These are phyloP conservation scores for Drosophila barbarae DNA, from an alignment of 2,888 invertebrate species.

Conservation along the genomic window DNA sequence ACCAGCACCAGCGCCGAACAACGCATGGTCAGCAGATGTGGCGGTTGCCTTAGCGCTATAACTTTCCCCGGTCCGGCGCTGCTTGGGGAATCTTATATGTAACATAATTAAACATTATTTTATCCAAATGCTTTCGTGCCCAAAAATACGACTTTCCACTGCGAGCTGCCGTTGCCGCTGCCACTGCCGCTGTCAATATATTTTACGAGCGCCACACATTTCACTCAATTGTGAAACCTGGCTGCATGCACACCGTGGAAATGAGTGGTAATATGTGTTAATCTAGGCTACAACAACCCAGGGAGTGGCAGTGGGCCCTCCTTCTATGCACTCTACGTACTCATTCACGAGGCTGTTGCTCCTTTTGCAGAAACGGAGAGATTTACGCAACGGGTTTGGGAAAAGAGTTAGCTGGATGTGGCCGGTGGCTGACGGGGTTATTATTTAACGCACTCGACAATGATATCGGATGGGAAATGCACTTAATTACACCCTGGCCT, in stretches of 20 bases:
- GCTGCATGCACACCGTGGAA: slow-evolving; percentile 16
- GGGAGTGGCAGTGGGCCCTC: slow-evolving; percentile 11
- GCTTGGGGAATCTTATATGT: slow-evolving; percentile 22
- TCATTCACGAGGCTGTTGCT: neutral
- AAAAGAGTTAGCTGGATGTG: neutral
- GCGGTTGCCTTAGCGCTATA: slow-evolving; percentile 15
- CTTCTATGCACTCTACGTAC: neutral
- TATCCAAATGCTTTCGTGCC: slow-evolving; percentile 44
- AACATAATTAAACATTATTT: slow-evolving; percentile 50
- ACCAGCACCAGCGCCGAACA: neutral
- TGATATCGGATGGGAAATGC: slow-evolving; percentile 1
- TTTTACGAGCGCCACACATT: slow-evolving; percentile 19
- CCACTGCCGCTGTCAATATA: slow-evolving; percentile 18
- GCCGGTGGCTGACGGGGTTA: neutral
- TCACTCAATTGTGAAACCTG: slow-evolving; percentile 21
- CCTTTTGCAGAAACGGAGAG: slow-evolving; percentile 1
- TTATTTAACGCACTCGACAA: slow-evolving; percentile 6
- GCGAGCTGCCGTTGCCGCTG: neutral
- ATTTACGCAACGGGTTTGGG: slow-evolving; percentile 4
- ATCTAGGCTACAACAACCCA: slow-evolving; percentile 4
- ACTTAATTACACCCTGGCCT: neutral
- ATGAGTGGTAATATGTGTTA: slow-evolving; percentile 31
- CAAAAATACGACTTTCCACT: slow-evolving; percentile 29
- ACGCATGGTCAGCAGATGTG: slow-evolving; percentile 53
- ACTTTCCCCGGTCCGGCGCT: slow-evolving; percentile 22